A percentile compares a stretch with the other conserved stretches of the same genome.
Conservation (phyloP, 2,888 invertebrate species). For the Clanis bilineata region DNA sequence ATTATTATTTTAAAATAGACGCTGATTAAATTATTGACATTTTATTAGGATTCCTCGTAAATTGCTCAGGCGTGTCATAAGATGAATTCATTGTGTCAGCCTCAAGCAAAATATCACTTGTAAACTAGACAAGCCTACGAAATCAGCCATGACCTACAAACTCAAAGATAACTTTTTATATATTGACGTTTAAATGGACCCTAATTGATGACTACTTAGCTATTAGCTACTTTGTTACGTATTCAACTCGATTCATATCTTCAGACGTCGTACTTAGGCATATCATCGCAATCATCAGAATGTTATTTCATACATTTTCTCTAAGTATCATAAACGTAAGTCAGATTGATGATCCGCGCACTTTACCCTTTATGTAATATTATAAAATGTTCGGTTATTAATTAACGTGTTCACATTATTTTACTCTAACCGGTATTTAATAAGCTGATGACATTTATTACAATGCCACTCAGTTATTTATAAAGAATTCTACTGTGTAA, state of each 20-base stretch:
- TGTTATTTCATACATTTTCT: no score
- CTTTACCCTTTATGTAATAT: conserved; percentile 22
- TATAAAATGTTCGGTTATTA: conserved; percentile 34
- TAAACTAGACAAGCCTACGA: conserved; percentile 36
- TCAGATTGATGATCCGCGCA: conserved; percentile 27
- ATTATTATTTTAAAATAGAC: background rate
- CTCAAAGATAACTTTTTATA: conserved; percentile 24
- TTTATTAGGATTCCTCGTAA: background rate
- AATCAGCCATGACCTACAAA: conserved; percentile 52
- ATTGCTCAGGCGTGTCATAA: background rate
- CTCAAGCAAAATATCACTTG: conserved; percentile 10
- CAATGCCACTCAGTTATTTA: background rate
- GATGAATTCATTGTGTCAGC: background rate
- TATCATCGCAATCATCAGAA: no score
- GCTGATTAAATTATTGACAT: background rate
- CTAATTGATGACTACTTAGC: conserved; percentile 23
- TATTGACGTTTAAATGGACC: conserved; percentile 25
- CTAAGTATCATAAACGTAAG: conserved; percentile 26
- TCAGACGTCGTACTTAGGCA: no score
- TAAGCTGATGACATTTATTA: background rate
- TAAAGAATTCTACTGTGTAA: background rate
- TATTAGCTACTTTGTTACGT: conserved; percentile 25
- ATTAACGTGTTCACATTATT: conserved; percentile 23
- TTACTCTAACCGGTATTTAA: conserved; percentile 17
- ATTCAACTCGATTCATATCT: no score